These are phyloP conservation scores for Drosophila subpulchrella DNA, from an alignment of 1,140 invertebrate genomes.

Conservation along the genomic window DNA sequence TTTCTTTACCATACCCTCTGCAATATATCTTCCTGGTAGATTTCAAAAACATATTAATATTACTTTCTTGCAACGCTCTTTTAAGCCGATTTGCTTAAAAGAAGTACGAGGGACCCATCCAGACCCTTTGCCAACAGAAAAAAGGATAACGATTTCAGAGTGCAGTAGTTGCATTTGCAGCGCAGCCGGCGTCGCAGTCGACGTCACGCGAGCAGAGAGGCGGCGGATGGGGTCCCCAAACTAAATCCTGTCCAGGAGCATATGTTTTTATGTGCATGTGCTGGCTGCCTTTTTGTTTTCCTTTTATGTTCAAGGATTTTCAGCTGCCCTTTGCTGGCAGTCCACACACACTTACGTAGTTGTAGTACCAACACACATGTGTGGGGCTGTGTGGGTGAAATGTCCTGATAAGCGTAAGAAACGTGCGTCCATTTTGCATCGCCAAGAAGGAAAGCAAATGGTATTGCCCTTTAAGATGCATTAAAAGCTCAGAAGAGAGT, in stretches of 20 bases:
- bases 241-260: conserved; percentile 61
- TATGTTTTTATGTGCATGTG: conserved; percentile 71
- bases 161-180: conserved; percentile 37
- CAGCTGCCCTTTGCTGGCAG: conserved; percentile 40
- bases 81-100: conserved; percentile 63
- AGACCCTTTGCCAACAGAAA: conserved; percentile 20
- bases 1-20: background rate
- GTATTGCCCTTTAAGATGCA: conserved; percentile 24
- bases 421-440: conserved; percentile 37
- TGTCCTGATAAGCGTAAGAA: conserved; percentile 55
- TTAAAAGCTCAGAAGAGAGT: background rate
- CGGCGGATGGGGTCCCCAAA: conserved; percentile 11
- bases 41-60: conserved; percentile 29
- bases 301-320: conserved; percentile 70
- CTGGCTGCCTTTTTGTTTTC: conserved; percentile 37
- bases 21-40: background rate
- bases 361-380: conserved; percentile 2
- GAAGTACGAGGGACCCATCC: conserved; percentile 39
- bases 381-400: background rate
- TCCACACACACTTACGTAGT: conserved; percentile 7
- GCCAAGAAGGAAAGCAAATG: conserved; percentile 7
- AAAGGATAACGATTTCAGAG: conserved; percentile 2
- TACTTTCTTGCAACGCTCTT: conserved; percentile 34
- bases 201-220: conserved; percentile 20
- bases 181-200: conserved; percentile 37